A percentile compares a stretch with the other conserved stretches of the same genome.
These are phyloP conservation scores for Pagetopsis macropterus DNA, from an alignment of 2,797 vertebrate genomes.

Conservation along the genomic window DNA sequence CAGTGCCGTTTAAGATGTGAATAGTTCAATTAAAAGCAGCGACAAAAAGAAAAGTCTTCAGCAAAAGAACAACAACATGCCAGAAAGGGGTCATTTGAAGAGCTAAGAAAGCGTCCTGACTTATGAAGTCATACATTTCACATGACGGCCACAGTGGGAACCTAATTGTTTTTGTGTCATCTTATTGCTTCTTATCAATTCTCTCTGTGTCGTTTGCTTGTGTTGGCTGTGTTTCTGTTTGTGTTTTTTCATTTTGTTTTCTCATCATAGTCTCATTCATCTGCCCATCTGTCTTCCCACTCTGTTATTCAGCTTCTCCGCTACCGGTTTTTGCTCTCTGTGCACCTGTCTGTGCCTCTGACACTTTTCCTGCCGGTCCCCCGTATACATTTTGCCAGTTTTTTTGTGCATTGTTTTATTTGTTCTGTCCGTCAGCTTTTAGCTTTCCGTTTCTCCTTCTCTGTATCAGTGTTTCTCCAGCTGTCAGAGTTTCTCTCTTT, in stretches of 20 bases:
- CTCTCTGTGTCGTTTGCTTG: slow-evolving; percentile 16
- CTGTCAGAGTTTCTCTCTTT: slow-evolving; percentile 83
- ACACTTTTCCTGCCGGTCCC: slow-evolving; percentile 18
- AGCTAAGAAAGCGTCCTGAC: neutral
- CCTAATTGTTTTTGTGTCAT: slow-evolving; percentile 10
- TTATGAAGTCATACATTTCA: slow-evolving; percentile 19
- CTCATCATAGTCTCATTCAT: slow-evolving; percentile 38
- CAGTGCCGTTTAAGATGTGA: no score
- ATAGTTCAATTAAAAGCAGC: no score
- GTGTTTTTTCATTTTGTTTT: slow-evolving; percentile 38
- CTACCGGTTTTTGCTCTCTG: slow-evolving; percentile 7
- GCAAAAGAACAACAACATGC: neutral
- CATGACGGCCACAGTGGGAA: slow-evolving; percentile 19
- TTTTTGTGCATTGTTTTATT: slow-evolving; percentile 34
- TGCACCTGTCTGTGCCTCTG: slow-evolving; percentile 21
- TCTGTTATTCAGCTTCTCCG: slow-evolving; percentile 17
- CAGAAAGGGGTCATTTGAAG: neutral
- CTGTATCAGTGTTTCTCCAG: slow-evolving; percentile 80
- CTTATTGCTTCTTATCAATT: slow-evolving; percentile 15
- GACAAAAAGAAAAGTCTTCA: no score
- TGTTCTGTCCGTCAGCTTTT: slow-evolving; percentile 60
- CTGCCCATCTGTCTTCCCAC: slow-evolving; percentile 6
- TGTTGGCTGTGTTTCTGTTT: slow-evolving; percentile 29
- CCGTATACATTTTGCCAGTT: neutral
- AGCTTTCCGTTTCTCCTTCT: slow-evolving; percentile 70